phyloP scores from a whole-genome alignment of 2,113 vertebrate genomes.

The Rhynchomys soricoides region DNA sequence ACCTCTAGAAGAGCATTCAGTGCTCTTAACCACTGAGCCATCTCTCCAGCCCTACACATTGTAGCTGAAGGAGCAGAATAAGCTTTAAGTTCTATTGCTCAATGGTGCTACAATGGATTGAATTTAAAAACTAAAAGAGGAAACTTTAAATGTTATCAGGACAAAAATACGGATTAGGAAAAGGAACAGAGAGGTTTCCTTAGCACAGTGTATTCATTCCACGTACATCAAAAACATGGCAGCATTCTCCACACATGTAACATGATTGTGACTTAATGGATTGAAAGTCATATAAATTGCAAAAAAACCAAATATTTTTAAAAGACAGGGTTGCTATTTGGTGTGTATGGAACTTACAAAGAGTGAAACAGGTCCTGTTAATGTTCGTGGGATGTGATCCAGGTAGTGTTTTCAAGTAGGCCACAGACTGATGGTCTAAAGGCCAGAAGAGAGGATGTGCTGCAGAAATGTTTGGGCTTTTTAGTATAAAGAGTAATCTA shows the following conservation, averaged over 20 bases:
- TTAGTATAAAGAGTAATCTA: background rate
- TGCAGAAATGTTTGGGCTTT: background rate
- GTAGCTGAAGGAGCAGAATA: background rate
- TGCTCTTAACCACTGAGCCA: no score
- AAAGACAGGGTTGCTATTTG: background rate
- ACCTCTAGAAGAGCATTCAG: no score
- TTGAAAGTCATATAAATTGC: background rate
- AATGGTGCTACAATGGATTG: background rate
- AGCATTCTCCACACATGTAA: background rate
- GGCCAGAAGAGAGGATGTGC: background rate
- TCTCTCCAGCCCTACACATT: background rate
- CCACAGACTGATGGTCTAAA: background rate
- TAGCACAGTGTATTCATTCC: background rate
- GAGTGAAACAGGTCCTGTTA: rapidly evolving
- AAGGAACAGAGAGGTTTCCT: background rate
- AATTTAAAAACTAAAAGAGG: background rate
- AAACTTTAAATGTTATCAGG: background rate
- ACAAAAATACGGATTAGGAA: background rate
- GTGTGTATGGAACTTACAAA: background rate
- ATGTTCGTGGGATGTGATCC: background rate
- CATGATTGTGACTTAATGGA: background rate
- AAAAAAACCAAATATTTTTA: background rate
- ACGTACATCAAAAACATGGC: background rate
- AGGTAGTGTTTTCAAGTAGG: background rate
- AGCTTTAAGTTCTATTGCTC: background rate